These are phyloP conservation scores for Suricata suricatta DNA, from an alignment of 2,113 vertebrate species.

Conservation along the genomic window DNA sequence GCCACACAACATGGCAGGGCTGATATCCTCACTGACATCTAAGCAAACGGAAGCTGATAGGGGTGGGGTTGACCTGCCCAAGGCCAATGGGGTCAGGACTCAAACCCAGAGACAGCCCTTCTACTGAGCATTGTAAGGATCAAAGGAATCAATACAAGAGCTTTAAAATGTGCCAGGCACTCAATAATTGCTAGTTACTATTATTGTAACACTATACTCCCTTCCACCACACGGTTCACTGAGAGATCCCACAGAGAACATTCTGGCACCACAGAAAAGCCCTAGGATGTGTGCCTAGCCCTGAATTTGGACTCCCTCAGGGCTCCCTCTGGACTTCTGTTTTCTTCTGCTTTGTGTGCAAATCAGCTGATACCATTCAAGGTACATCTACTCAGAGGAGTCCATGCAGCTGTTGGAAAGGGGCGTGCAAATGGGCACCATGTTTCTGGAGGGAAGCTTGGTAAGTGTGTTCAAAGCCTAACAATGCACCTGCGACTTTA, in stretches of 20 bases:
- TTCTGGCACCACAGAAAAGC: not conserved
- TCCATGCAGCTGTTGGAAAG: not conserved
- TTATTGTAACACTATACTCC: not conserved
- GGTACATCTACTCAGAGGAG: not conserved
- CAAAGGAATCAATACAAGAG: not conserved
- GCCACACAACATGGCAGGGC: rapidly evolving
- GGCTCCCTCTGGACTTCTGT: not conserved
- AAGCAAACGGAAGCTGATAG: not conserved
- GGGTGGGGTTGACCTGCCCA: not conserved
- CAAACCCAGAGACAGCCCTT: not conserved
- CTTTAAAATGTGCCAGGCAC: not conserved
- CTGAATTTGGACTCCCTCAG: not conserved
- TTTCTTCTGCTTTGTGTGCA: not conserved
- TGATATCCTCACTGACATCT: not conserved
- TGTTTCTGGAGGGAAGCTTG: not conserved
- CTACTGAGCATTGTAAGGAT: not conserved
- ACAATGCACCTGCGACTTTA: not conserved
- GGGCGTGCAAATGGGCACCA: rapidly evolving
- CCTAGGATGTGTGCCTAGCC: not conserved
- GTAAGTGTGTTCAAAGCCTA: not conserved
- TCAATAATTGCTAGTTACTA: slow-evolving; percentile 58
- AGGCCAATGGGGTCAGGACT: not conserved
- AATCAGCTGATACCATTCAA: not conserved
- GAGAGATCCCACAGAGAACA: slow-evolving; percentile 17
- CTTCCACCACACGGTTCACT: rapidly evolving